phyloP scores from a whole-genome alignment of 1,140 invertebrate species.

The Pseudomyrmex sp. region DNA sequence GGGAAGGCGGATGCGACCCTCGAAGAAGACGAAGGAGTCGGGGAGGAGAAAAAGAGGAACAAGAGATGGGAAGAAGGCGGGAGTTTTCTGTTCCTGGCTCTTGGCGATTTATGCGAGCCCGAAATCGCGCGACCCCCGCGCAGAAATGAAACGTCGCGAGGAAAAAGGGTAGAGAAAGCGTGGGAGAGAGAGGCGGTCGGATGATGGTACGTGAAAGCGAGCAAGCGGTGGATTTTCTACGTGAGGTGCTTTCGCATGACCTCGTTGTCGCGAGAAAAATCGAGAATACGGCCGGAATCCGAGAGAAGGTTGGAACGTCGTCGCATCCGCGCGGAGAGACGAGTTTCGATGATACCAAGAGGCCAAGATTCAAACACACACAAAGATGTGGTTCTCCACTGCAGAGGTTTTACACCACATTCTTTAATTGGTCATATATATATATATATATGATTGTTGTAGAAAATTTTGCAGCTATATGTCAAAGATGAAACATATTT shows the following conservation, averaged over 20 bases:
- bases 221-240: conserved; percentile 54
- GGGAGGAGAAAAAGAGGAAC: conserved; percentile 33
- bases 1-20: conserved; percentile 41
- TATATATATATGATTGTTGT: neutral
- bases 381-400: neutral
- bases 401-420: neutral
- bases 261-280: conserved; percentile 64
- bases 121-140: conserved; percentile 62
- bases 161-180: conserved; percentile 33
- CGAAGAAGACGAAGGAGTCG: conserved; percentile 56
- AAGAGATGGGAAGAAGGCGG: conserved; percentile 58
- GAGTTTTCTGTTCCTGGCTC: conserved; percentile 74
- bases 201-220: conserved; percentile 34
- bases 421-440: neutral
- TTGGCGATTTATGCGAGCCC: conserved; percentile 71
- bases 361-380: conserved; percentile 34
- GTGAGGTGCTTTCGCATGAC: conserved; percentile 66
- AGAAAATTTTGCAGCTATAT: too few species aligned
- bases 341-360: neutral
- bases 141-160: conserved; percentile 70
- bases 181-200: conserved; percentile 10
- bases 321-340: neutral
- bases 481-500: too few species aligned
- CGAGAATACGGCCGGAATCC: conserved; percentile 43
- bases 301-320: conserved; percentile 10